Evolutionary conservation across 1,140 invertebrate genomes (phyloP).

Genomic region (Diachasmimorpha longicaudata): DNA sequence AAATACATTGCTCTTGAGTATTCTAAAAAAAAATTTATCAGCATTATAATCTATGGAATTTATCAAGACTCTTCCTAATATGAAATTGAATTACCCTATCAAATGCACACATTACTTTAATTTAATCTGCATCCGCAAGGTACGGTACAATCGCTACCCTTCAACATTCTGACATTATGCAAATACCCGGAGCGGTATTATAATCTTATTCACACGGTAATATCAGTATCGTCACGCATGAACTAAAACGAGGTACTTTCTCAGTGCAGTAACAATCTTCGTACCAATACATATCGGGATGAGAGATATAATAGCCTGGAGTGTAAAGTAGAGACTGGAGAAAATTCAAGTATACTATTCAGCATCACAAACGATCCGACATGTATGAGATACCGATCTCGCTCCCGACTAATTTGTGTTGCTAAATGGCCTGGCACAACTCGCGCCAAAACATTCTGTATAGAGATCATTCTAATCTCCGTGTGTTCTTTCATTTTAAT

Average conservation of each 20-base stretch:
- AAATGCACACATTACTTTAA: conserved; percentile 9
- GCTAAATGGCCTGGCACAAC: conserved; percentile 28
- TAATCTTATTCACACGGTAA: conserved; percentile 10
- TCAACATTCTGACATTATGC: neutral
- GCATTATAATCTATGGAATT: neutral
- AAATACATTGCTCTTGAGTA: neutral
- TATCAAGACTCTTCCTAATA: neutral
- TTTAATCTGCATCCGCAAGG: conserved; percentile 1
- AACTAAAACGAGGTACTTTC: neutral
- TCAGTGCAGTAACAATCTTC: conserved; percentile 1
- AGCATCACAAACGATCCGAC: conserved; percentile 30
- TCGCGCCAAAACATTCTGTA: conserved; percentile 12
- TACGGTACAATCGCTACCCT: neutral
- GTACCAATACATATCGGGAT: neutral
- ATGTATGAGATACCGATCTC: conserved; percentile 25
- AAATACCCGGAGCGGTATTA: conserved; percentile 4
- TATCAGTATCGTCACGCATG: conserved; percentile 8
- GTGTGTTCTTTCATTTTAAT: neutral
- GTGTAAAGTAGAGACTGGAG: neutral
- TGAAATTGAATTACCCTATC: neutral
- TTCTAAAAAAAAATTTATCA: neutral
- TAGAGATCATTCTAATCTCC: neutral
- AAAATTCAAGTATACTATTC: conserved; percentile 9
- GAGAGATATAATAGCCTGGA: neutral
- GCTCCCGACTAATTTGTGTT: conserved; percentile 32